Evolutionary conservation across 1,140 invertebrate species (phyloP).

Genomic region (Pollicipes pollicipes): DNA sequence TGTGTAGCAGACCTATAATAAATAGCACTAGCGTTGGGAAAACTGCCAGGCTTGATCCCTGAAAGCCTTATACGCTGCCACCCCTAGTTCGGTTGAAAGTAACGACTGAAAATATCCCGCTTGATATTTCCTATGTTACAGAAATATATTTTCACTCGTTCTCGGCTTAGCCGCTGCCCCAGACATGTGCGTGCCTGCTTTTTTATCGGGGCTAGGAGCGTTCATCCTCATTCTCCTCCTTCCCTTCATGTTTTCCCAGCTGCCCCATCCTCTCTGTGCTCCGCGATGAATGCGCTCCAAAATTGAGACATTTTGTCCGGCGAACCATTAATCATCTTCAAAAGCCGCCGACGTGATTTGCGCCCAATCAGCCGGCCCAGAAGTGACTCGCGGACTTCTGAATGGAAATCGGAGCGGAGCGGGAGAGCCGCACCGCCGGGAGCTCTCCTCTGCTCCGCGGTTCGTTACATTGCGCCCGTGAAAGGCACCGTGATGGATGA

Average conservation of each 20-base stretch:
- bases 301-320: background rate
- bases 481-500: background rate
- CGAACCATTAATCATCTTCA: background rate
- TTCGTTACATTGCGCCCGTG: background rate
- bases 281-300: background rate
- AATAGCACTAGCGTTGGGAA: no score
- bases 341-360: background rate
- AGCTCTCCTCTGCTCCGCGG: background rate
- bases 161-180: no score
- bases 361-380: background rate
- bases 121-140: no score
- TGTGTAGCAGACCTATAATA: no score
- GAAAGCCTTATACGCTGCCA: no score
- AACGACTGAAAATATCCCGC: no score
- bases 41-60: no score
- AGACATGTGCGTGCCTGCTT: no score
- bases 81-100: no score
- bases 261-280: slow-evolving; percentile 16
- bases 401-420: background rate
- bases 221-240: background rate
- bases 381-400: background rate
- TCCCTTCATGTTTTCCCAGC: background rate
- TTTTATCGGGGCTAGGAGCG: no score
- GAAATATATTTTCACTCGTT: no score
- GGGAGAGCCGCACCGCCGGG: background rate